These are phyloP conservation scores for Petrophora chlorosata DNA, from an alignment of 2,888 invertebrate genomes.

Conservation along the genomic window DNA sequence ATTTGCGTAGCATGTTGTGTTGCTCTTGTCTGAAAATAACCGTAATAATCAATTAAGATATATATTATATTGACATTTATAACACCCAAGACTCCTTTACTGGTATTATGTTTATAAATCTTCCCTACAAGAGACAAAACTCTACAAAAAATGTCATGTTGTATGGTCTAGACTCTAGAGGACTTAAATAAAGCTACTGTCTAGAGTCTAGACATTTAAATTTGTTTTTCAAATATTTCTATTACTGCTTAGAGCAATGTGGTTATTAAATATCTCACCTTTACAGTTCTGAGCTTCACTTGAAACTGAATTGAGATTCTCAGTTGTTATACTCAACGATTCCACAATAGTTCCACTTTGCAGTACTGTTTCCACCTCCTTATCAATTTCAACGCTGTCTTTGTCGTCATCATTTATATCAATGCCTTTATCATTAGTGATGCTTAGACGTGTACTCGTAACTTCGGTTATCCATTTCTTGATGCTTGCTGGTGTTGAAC, in stretches of 20 bases:
- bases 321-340: conserved; percentile 72
- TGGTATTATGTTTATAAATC: too few species aligned
- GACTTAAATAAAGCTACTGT: too few species aligned
- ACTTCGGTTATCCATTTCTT: conserved; percentile 77
- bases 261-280: conserved; percentile 50
- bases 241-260: too few species aligned
- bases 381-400: conserved; percentile 73
- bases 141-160: too few species aligned
- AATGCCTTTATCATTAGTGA: conserved; percentile 57
- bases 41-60: too few species aligned
- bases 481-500: conserved; percentile 43
- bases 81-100: too few species aligned
- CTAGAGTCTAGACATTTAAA: too few species aligned
- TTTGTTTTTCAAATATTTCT: too few species aligned
- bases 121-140: too few species aligned
- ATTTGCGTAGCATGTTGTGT: conserved; percentile 64
- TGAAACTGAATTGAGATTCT: conserved; percentile 69
- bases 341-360: conserved; percentile 79
- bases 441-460: conserved; percentile 73
- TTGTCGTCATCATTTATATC: conserved; percentile 63
- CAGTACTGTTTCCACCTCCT: conserved; percentile 76
- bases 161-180: too few species aligned
- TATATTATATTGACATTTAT: too few species aligned
- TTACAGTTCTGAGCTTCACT: conserved; percentile 71
- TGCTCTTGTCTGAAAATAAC: conserved; percentile 61